phyloP scores from a whole-genome alignment of 2,888 invertebrate species.

The Tetragnatha montana region DNA sequence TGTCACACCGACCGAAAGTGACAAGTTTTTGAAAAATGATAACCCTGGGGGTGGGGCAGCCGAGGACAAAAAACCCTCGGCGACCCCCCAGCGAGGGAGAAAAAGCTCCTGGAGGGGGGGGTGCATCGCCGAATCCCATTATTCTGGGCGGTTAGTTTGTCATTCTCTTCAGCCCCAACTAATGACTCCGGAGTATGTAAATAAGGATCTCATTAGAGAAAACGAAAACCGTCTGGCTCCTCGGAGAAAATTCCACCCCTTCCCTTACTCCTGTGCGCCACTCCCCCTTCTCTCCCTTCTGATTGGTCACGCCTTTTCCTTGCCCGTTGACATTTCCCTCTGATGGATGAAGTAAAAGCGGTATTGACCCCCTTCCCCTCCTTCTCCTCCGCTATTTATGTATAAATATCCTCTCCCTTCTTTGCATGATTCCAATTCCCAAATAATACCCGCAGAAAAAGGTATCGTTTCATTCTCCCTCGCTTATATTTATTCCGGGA shows the following conservation, averaged over 20 bases:
- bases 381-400: slow-evolving; percentile 60
- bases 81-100: slow-evolving; percentile 33
- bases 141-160: slow-evolving; percentile 69
- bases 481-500: slow-evolving; percentile 12
- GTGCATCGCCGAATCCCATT: slow-evolving; percentile 63
- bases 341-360: slow-evolving; percentile 68
- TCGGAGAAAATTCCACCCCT: slow-evolving; percentile 64
- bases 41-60: slow-evolving; percentile 43
- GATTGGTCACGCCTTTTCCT: slow-evolving; percentile 71
- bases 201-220: slow-evolving; percentile 71
- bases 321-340: slow-evolving; percentile 70
- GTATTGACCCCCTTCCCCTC: slow-evolving; percentile 35
- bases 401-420: slow-evolving; percentile 63
- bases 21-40: slow-evolving; percentile 71
- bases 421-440: slow-evolving; percentile 70
- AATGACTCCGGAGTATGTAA: slow-evolving; percentile 71
- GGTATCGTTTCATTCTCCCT: slow-evolving; percentile 37
- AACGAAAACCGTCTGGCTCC: slow-evolving; percentile 67
- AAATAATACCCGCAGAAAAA: slow-evolving; percentile 47
- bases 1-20: slow-evolving; percentile 68
- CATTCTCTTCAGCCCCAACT: slow-evolving; percentile 65
- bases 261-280: slow-evolving; percentile 61
- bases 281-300: slow-evolving; percentile 62
- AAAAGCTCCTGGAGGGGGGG: slow-evolving; percentile 31
- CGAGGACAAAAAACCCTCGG: slow-evolving; percentile 22